A percentile compares a stretch with the other conserved stretches of the same genome.
Conservation (phyloP, 2,888 invertebrate species). For the Suillia variegata region DNA sequence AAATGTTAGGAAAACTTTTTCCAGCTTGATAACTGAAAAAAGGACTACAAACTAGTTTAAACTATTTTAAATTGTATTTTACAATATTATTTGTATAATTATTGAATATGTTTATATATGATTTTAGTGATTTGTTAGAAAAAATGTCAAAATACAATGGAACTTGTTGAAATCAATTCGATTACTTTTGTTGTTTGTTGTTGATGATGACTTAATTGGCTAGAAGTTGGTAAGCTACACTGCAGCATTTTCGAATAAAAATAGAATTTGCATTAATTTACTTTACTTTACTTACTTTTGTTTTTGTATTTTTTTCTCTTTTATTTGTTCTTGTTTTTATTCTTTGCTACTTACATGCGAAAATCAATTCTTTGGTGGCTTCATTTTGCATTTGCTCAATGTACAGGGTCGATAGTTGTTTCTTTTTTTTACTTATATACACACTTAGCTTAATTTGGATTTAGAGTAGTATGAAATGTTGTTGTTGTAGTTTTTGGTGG, state of each 20-base stretch:
- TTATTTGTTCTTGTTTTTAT: background rate
- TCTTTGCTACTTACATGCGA: conserved; percentile 43
- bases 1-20: conserved; percentile 14
- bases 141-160: too few species aligned
- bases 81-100: too few species aligned
- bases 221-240: background rate
- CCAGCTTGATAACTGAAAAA: background rate
- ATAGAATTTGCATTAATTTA: too few species aligned
- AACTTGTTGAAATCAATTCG: too few species aligned
- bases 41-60: too few species aligned
- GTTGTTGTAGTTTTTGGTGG: too few species aligned
- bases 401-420: conserved; percentile 34
- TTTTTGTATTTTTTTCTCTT: background rate
- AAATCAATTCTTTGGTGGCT: conserved; percentile 55
- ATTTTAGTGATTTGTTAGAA: too few species aligned
- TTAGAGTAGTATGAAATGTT: background rate
- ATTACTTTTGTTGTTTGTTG: too few species aligned
- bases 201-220: background rate
- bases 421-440: conserved; percentile 17
- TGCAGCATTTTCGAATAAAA: too few species aligned
- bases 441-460: background rate
- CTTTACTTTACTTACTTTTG: background rate
- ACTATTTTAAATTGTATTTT: too few species aligned
- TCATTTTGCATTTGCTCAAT: conserved; percentile 48
- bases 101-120: too few species aligned